Percentiles rank a stretch among this genome's conserved stretches.
Conservation (phyloP, 2,888 invertebrate species). For the Nesidiocoris tenuis region DNA sequence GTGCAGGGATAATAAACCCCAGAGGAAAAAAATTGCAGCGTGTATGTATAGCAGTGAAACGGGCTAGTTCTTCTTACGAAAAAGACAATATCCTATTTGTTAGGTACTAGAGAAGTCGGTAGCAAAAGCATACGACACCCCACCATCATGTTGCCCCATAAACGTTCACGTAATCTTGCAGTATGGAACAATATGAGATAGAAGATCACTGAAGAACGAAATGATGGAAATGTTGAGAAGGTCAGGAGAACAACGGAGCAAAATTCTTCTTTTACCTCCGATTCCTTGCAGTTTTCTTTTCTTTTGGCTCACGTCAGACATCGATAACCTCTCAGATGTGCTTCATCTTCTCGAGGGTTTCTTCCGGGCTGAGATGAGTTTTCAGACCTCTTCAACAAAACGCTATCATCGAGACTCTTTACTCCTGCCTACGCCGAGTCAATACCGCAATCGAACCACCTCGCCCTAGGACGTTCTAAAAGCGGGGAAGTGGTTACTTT, state of each 20-base stretch:
- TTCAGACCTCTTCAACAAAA: background rate
- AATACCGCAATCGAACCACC: background rate
- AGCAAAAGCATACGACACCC: too few species aligned
- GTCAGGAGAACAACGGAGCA: background rate
- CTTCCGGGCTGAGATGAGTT: conserved; percentile 26
- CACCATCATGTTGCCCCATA: too few species aligned
- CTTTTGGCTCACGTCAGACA: conserved; percentile 1
- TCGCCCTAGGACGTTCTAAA: background rate
- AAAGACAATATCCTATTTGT: too few species aligned
- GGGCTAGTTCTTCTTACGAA: too few species aligned
- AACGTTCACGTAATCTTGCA: too few species aligned
- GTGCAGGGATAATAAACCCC: too few species aligned
- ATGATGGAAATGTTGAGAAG: background rate
- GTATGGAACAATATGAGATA: too few species aligned
- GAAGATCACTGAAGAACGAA: too few species aligned
- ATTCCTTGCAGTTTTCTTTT: background rate
- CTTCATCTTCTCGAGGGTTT: background rate
- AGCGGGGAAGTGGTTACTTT: background rate
- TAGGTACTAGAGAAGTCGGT: too few species aligned
- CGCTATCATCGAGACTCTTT: background rate
- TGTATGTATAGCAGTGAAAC: too few species aligned
- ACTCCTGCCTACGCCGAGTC: background rate
- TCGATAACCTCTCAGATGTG: conserved; percentile 26
- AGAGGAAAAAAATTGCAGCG: too few species aligned
- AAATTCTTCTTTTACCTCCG: background rate